Evolutionary conservation across 2,113 vertebrate species (phyloP).

Genomic region (Prinia subflava): DNA sequence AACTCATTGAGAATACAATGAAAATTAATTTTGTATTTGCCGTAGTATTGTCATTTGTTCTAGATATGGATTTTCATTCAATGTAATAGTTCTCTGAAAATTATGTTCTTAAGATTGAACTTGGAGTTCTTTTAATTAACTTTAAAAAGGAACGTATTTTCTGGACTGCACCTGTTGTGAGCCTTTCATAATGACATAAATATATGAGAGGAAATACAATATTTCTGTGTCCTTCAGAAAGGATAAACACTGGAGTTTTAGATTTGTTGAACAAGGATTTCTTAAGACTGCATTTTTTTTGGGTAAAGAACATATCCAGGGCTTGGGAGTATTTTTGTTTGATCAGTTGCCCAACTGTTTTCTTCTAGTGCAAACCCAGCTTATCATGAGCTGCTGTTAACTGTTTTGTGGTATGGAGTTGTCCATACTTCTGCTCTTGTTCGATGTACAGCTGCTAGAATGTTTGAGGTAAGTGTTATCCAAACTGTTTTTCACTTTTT

Average conservation of each 20-base stretch:
- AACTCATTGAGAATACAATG: not conserved
- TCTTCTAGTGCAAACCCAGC: conserved; percentile 91
- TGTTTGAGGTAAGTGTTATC: conserved; percentile 92
- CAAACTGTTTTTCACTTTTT: not conserved
- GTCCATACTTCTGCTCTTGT: conserved; percentile 98
- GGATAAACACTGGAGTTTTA: not conserved
- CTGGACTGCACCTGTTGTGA: not conserved
- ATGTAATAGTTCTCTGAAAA: not conserved
- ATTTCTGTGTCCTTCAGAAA: not conserved
- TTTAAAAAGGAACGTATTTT: not conserved
- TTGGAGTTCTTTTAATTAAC: not conserved
- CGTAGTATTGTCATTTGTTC: not conserved
- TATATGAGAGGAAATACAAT: not conserved
- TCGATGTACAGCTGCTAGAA: conserved; percentile 93
- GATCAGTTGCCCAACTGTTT: not conserved
- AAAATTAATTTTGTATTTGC: not conserved
- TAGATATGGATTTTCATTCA: not conserved
- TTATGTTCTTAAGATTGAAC: not conserved
- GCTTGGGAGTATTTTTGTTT: not conserved
- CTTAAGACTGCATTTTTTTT: not conserved
- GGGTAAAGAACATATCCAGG: not conserved
- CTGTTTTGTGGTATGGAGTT: conserved; percentile 97
- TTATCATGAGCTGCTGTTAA: conserved; percentile 93
- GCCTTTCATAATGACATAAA: not conserved
- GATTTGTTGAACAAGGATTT: not conserved